phyloP scores from a whole-genome alignment of 35 echinoderm and acorn worm species.

The Eucidaris tribuloides region DNA sequence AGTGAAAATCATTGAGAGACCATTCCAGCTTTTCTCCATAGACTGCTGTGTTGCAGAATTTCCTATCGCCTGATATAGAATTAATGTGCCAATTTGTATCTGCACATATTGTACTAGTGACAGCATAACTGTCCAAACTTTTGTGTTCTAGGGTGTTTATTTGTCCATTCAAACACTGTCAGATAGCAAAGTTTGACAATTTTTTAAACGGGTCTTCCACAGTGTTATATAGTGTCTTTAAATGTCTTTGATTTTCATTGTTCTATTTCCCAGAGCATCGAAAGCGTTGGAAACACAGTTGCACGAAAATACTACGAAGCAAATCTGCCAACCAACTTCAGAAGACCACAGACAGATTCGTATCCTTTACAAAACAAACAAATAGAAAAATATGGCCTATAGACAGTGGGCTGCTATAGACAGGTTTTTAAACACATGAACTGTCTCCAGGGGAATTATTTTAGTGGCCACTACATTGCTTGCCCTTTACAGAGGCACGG shows the following conservation, averaged over 20 bases:
- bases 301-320: conserved; percentile 74
- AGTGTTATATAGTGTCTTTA: not conserved
- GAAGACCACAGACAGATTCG: conserved; percentile 92
- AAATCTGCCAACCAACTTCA: conserved; percentile 52
- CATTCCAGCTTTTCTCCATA: too few species aligned
- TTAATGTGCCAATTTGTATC: not conserved
- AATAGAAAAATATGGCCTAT: not conserved
- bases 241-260: not conserved
- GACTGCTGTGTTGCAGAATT: too few species aligned
- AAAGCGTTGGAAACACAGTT: conserved; percentile 69
- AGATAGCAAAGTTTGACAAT: not conserved
- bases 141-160: not conserved
- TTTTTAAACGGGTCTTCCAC: not conserved
- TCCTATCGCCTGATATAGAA: too few species aligned
- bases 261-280: conserved; percentile 67
- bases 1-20: too few species aligned
- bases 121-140: not conserved
- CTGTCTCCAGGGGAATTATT: not conserved
- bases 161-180: not conserved
- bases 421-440: not conserved
- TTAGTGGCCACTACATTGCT: not conserved
- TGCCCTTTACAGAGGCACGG: too few species aligned
- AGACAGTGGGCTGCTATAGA: not conserved
- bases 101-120: not conserved
- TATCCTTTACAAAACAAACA: conserved; percentile 65